Conservation (phyloP, 2,888 invertebrate species). For the Diarsia mendica region DNA sequence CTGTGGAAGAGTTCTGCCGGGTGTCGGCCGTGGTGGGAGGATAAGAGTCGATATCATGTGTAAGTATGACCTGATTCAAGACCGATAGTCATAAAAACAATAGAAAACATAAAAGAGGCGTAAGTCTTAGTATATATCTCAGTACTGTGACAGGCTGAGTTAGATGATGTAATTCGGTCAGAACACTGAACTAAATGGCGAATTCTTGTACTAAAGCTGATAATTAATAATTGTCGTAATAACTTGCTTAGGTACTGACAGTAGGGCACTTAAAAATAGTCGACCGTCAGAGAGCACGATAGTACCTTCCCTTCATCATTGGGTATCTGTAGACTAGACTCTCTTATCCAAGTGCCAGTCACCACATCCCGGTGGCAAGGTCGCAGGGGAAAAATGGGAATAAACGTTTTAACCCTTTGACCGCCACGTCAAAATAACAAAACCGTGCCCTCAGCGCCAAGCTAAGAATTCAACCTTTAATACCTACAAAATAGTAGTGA, state of each 20-base stretch:
- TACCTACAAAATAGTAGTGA: too few species aligned
- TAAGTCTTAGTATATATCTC: neutral
- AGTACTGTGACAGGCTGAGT: neutral
- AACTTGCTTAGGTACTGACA: neutral
- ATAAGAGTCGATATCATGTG: too few species aligned
- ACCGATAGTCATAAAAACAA: neutral
- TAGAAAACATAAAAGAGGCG: neutral
- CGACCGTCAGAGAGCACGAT: neutral
- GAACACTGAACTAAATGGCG: neutral
- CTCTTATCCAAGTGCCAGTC: too few species aligned
- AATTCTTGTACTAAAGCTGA: neutral
- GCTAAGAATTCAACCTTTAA: too few species aligned
- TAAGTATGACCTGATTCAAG: constrained; percentile 11
- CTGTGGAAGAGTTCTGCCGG: neutral
- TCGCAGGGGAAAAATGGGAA: too few species aligned
- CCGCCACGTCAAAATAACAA: too few species aligned
- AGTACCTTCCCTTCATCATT: neutral
- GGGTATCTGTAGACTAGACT: neutral
- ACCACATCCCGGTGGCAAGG: too few species aligned
- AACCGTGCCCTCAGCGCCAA: too few species aligned
- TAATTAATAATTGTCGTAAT: neutral
- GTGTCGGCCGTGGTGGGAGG: neutral
- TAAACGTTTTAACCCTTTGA: too few species aligned
- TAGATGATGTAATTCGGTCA: too few species aligned
- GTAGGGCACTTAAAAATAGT: neutral